Base-by-base conservation (phyloP, 1,140 invertebrate species). In the Pachypeltis micranthus region DNA sequence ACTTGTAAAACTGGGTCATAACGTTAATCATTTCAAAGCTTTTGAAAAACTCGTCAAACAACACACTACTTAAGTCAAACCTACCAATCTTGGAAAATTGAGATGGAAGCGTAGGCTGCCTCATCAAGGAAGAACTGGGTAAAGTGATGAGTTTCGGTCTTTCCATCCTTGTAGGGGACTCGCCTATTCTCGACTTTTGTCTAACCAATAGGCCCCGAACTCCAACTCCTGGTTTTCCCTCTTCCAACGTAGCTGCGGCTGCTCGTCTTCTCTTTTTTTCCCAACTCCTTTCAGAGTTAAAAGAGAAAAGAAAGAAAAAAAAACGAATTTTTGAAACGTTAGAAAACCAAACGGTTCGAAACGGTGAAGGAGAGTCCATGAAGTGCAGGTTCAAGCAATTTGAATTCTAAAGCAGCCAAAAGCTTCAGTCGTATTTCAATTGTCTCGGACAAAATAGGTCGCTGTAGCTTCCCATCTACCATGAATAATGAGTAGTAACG, bases 231-330 rank as follows among this genome's bases (percentile, higher is more conserved):
- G 4, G 47, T 7, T 10, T 21, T 7, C 47, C 47, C 47, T 51
- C 47, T 10, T 51, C 47, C 7, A 39, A 39, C n/a, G 34, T 10
- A 7, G 34, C n/a, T 7, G 34, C 7, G 21, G 47, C 47, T 4
- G 47, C 10, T 51, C 47, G 12, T 51, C 47, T 51, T 21, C 47
- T 51, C 47, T 51, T 51, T 51, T 51, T 51, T 21, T 51, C 47
- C 47, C 47, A 51, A 10, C 47, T 51, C 47, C 47, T 51, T 51
- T 21, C 12, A 39, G 34, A 39, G 7, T 7, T n/a, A 39, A n/a
- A 39, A 39, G 34, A 7, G 34, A 10, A 10, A 39, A 39, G n/a
- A 39, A n/a, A n/a, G n/a, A n/a, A n/a, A n/a, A n/a, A n/a, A n/a
- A n/a, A n/a, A n/a, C 7, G 31, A 39, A 39, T 39, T 7, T 39